Conservation (phyloP, 2,888 invertebrate genomes). For the Scaptomyza parva region DNA sequence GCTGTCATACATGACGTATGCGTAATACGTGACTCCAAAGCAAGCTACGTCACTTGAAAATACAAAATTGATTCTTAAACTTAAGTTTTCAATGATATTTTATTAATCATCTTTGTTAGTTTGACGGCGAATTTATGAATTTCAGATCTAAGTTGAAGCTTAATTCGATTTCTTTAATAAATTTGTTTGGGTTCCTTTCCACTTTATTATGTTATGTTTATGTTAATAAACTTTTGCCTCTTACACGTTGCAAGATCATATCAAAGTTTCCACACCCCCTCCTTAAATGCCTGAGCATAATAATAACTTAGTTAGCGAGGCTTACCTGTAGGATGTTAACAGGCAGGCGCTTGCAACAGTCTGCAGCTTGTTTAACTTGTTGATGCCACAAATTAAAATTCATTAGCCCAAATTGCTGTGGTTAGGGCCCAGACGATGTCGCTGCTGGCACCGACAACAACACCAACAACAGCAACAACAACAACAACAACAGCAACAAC, state of each 20-base stretch:
- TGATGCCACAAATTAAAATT: slow-evolving; percentile 75
- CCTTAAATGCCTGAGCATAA: slow-evolving; percentile 11
- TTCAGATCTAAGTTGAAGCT: too few species aligned
- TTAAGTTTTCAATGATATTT: slow-evolving; percentile 4
- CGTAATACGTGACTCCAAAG: slow-evolving; percentile 60
- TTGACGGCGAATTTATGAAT: slow-evolving; percentile 4
- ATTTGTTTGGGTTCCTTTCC: too few species aligned
- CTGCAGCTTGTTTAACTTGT: slow-evolving; percentile 63
- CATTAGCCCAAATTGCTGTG: slow-evolving; percentile 68
- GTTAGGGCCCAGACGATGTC: slow-evolving; percentile 48
- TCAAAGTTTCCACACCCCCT: neutral
- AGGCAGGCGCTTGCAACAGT: slow-evolving; percentile 1
- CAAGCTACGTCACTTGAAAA: slow-evolving; percentile 36
- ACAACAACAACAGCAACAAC: neutral
- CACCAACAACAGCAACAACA: neutral
- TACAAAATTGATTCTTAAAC: slow-evolving; percentile 23
- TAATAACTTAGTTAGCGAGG: slow-evolving; percentile 9
- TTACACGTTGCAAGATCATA: neutral
- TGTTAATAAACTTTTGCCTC: neutral
- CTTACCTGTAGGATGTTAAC: slow-evolving; percentile 4
- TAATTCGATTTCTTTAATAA: too few species aligned
- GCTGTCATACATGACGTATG: slow-evolving; percentile 68
- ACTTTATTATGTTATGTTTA: too few species aligned
- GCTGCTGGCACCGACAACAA: neutral
- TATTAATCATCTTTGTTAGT: slow-evolving; percentile 10